These are phyloP conservation scores for Tachysurus vachellii DNA, from an alignment of 2,113 vertebrate species.

Conservation along the genomic window DNA sequence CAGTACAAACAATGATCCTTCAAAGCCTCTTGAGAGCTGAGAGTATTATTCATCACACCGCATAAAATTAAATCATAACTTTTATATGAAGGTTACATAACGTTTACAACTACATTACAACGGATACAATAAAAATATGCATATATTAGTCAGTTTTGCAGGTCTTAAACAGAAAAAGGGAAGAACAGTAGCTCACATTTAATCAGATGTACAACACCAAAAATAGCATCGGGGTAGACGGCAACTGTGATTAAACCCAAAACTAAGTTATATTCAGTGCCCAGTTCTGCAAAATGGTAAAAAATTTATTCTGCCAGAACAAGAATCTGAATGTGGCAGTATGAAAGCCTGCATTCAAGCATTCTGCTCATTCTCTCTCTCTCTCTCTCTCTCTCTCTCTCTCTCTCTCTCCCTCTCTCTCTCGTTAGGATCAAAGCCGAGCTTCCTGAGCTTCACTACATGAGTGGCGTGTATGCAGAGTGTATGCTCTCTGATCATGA, in stretches of 20 bases:
- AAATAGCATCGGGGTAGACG: neutral
- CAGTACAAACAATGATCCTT: neutral
- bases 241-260: conserved; percentile 7
- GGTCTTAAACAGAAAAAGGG: neutral
- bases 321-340: conserved; percentile 33
- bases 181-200: neutral
- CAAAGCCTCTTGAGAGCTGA: conserved; percentile 1
- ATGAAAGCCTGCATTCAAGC: conserved; percentile 51
- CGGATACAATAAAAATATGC: neutral
- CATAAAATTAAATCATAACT: neutral
- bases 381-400: neutral
- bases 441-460: conserved; percentile 36
- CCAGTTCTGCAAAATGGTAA: conserved; percentile 11
- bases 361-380: conserved; percentile 33
- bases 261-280: conserved; percentile 13
- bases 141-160: neutral
- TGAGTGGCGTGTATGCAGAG: neutral
- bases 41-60: neutral
- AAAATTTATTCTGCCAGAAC: conserved; percentile 29
- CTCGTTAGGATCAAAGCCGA: conserved; percentile 46
- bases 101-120: neutral
- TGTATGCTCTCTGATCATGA: conserved; percentile 37
- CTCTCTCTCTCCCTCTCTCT: neutral
- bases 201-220: neutral
- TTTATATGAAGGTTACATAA: conserved; percentile 17